These are phyloP conservation scores for Ctena decussata DNA, from an alignment of 2,888 invertebrate species.

Conservation along the genomic window DNA sequence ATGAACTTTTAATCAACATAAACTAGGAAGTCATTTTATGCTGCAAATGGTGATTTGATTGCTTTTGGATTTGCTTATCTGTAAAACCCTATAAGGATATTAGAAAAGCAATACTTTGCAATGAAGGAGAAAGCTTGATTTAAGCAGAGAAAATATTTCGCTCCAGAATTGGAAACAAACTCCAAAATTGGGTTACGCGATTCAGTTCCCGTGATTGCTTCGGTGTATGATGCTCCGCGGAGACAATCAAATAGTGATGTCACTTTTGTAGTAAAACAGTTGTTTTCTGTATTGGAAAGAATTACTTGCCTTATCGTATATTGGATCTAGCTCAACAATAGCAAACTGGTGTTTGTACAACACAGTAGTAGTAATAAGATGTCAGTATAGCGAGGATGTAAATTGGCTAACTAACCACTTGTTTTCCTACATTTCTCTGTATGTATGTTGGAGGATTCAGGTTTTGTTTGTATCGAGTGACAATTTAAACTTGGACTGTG, in stretches of 20 bases:
- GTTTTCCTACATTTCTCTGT: neutral
- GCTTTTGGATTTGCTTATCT: too few relatives aligned
- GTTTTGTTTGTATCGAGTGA: neutral
- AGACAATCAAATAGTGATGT: conserved; percentile 10
- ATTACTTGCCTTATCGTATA: conserved; percentile 5
- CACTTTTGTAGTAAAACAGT: conserved; percentile 9
- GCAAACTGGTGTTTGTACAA: neutral
- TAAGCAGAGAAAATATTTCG: neutral
- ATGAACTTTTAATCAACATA: too few relatives aligned
- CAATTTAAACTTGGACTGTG: neutral
- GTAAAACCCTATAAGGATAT: too few relatives aligned
- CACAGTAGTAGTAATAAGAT: neutral
- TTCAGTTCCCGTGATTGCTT: neutral
- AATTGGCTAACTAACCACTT: neutral
- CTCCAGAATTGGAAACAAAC: too few relatives aligned
- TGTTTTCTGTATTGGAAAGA: conserved; percentile 14
- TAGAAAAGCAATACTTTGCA: neutral
- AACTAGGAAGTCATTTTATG: too few relatives aligned
- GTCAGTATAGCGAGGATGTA: neutral
- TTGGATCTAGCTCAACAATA: neutral
- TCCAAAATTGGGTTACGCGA: neutral
- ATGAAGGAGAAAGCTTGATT: neutral
- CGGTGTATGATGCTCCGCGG: neutral
- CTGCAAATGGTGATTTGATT: too few relatives aligned
- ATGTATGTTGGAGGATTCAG: neutral